These are phyloP conservation scores for Embiotoca jacksoni DNA, from an alignment of 2,113 vertebrate species.

Conservation along the genomic window DNA sequence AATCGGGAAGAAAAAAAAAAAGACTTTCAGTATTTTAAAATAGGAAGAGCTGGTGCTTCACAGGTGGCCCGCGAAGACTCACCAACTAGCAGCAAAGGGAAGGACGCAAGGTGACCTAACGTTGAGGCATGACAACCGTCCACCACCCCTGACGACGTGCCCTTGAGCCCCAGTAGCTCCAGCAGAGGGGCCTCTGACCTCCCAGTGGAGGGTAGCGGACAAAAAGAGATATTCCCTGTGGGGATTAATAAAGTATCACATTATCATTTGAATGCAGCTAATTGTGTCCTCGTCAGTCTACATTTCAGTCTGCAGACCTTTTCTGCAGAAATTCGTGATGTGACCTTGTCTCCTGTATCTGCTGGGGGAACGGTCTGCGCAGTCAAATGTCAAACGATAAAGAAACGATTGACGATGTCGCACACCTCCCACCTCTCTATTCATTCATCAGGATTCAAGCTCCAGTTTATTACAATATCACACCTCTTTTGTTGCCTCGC, in stretches of 20 bases:
- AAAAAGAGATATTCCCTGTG: slow-evolving; percentile 62
- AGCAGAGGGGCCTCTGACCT: slow-evolving; percentile 58
- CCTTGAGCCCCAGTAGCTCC: slow-evolving; percentile 48
- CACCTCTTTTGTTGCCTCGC: not conserved
- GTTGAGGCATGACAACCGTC: slow-evolving; percentile 32
- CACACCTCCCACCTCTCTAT: slow-evolving; percentile 18
- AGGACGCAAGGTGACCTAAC: slow-evolving; percentile 44
- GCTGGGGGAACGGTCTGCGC: slow-evolving; percentile 27
- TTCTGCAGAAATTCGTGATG: slow-evolving; percentile 22
- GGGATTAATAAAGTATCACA: slow-evolving; percentile 75
- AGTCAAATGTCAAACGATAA: slow-evolving; percentile 64
- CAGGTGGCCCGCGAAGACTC: slow-evolving; percentile 25
- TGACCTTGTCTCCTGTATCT: slow-evolving; percentile 45
- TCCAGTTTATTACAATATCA: slow-evolving; percentile 6
- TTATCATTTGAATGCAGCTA: slow-evolving; percentile 75
- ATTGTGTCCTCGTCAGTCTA: slow-evolving; percentile 66
- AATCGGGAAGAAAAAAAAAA: not conserved
- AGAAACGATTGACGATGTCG: slow-evolving; percentile 39
- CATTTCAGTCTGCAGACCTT: slow-evolving; percentile 52
- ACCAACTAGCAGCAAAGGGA: not conserved
- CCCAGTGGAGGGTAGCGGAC: slow-evolving; percentile 43
- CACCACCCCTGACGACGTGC: slow-evolving; percentile 35
- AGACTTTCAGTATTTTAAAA: slow-evolving; percentile 5
- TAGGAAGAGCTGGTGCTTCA: slow-evolving; percentile 16
- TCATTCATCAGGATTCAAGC: slow-evolving; percentile 23